phyloP scores from a whole-genome alignment of 1,140 invertebrate species.

The Dendrolimus kikuchii region DNA sequence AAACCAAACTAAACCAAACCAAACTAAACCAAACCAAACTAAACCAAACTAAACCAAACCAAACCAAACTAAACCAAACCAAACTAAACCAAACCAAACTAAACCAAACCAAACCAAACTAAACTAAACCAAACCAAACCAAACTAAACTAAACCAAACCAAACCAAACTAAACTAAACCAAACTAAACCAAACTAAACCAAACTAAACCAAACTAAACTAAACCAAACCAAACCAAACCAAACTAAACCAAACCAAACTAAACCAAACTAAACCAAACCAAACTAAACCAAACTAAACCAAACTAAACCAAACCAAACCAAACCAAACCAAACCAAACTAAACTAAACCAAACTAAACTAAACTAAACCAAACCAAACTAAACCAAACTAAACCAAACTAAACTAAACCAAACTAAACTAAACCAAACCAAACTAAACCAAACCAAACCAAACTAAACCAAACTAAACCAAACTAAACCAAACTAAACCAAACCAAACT shows the following conservation, averaged over 20 bases:
- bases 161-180: conserved; percentile 1
- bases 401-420: conserved; percentile 8
- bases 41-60: conserved; percentile 25
- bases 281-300: too few relatives aligned
- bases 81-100: too few relatives aligned
- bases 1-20: conserved; percentile 34
- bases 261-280: conserved; percentile 27
- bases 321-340: conserved; percentile 39
- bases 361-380: too few relatives aligned
- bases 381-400: conserved; percentile 1
- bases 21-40: conserved; percentile 41
- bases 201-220: conserved; percentile 32
- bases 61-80: too few relatives aligned
- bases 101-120: conserved; percentile 8
- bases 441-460: not conserved
- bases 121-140: conserved; percentile 15
- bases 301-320: conserved; percentile 47
- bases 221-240: conserved; percentile 21
- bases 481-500: conserved; percentile 37
- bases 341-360: too few relatives aligned
- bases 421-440: conserved; percentile 12
- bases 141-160: not conserved
- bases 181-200: conserved; percentile 39
- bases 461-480: conserved; percentile 28
- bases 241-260: conserved; percentile 44